Evolutionary conservation across 2,797 vertebrate species (phyloP).

Genomic region (Chelidonichthys spinosus): DNA sequence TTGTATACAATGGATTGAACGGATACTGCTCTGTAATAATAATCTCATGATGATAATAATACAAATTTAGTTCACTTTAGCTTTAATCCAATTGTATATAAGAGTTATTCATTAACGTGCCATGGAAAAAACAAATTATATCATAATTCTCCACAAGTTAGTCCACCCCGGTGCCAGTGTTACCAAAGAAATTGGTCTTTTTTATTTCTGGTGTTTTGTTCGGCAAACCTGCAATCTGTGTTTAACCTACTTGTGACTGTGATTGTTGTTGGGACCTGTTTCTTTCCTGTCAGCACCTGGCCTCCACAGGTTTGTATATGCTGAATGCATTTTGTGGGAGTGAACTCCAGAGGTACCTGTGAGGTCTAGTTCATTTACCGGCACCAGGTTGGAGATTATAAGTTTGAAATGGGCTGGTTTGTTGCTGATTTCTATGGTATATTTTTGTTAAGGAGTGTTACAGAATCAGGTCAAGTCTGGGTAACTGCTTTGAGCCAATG

Average conservation of each 20-base stretch:
- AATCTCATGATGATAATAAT: conserved; percentile 12
- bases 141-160: conserved; percentile 38
- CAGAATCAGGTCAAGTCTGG: conserved; percentile 17
- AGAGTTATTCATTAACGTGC: conserved; percentile 32
- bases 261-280: conserved; percentile 77
- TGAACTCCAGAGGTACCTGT: conserved; percentile 26
- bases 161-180: neutral
- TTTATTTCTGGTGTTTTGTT: conserved; percentile 31
- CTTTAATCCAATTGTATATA: conserved; percentile 32
- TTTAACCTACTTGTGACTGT: conserved; percentile 59
- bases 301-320: conserved; percentile 65
- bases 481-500: conserved; percentile 16
- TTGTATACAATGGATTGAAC: neutral
- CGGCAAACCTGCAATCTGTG: conserved; percentile 21
- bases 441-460: conserved; percentile 15
- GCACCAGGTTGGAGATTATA: conserved; percentile 13
- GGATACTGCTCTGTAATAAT: neutral
- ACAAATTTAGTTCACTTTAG: neutral
- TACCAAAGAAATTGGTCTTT: neutral
- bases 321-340: conserved; percentile 44
- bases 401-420: conserved; percentile 8
- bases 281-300: conserved; percentile 75
- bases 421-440: conserved; percentile 15
- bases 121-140: conserved; percentile 36
- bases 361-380: conserved; percentile 27